Base-by-base conservation (phyloP, 2,113 vertebrate genomes). In the Thymallus thymallus region DNA sequence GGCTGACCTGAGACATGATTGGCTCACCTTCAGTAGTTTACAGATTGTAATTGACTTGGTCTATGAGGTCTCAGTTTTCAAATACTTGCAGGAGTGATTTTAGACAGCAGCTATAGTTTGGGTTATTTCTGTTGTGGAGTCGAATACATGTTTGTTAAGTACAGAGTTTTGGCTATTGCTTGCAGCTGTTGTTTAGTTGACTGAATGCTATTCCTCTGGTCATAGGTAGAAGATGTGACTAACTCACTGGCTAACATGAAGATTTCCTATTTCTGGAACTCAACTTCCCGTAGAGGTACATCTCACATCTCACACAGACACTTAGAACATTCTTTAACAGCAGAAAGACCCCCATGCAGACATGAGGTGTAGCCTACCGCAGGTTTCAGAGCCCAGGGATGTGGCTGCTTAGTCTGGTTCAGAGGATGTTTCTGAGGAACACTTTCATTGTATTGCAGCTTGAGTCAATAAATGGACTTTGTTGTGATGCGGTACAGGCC, bases 161-260 rank as follows among this genome's bases (percentile, higher is more conserved):
- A 41, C 35, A 41, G 9, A 9, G 35, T 18, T 6, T 29, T 10
- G 30, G 18, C 22, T 26, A 18, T 72, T 77, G 82, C 24, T 20
- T 32, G 41, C 55, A 61, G 35, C 9, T 12, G n/a, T 7, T 12
- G 1, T 75, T 20, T 79, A 89, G 87, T 84, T 92, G 82, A 93
- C 89, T 89, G 75, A 93, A 84, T 91, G 90, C 78, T 94, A 88
- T 93, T 94, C 88, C 24, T 95, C 88, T 92, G 77, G 92, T 88
- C 88, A 22, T 91, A 95, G 95, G 94, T 96, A 85, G 92, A 86
- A 87, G 89, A 94, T 56, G 86, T 96, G 93, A 91, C 94, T 92
- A 91, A 91, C 88, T 93, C 87, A 90, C 91, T 95, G 94, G 93
- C 94, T 93, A 95, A 91, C 88, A 91, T 96, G 94, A 95, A 94